Percentiles rank a stretch among this genome's conserved stretches.
phyloP scores from a whole-genome alignment of 92 coral and sea anemone genomes.

The Epizoanthus illoricatus region DNA sequence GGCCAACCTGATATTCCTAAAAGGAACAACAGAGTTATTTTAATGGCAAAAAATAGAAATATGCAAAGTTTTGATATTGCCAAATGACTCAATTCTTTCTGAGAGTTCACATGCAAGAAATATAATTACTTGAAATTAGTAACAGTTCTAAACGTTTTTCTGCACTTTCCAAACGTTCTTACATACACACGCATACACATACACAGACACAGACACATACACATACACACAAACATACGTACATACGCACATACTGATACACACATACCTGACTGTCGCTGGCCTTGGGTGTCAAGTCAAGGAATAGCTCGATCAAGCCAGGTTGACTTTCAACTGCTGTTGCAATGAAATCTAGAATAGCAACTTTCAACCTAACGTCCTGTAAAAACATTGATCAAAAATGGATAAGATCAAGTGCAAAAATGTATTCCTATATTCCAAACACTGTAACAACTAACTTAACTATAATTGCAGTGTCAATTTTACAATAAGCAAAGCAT shows the following conservation, averaged over 20 bases:
- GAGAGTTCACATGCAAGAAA: too few species aligned
- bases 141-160: too few species aligned
- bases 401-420: not conserved
- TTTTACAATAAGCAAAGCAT: too few species aligned
- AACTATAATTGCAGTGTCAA: not conserved
- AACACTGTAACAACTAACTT: not conserved
- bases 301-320: constrained; percentile 87
- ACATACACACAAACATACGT: too few species aligned
- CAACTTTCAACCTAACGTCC: constrained; percentile 86
- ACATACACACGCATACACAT: too few species aligned
- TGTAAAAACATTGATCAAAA: constrained; percentile 18
- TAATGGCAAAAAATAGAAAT: too few species aligned
- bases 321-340: constrained; percentile 99
- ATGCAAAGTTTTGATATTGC: too few species aligned
- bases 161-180: too few species aligned
- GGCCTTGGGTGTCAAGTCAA: constrained; percentile 63
- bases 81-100: too few species aligned
- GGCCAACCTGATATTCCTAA: constrained; percentile 77
- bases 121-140: too few species aligned
- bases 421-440: not conserved
- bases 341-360: constrained; percentile 88
- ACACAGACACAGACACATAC: not conserved
- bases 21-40: not conserved
- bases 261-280: constrained; percentile 28
- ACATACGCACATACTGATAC: too few species aligned